phyloP scores from a whole-genome alignment of 1,140 invertebrate species.

The Brachystomella parvula region DNA sequence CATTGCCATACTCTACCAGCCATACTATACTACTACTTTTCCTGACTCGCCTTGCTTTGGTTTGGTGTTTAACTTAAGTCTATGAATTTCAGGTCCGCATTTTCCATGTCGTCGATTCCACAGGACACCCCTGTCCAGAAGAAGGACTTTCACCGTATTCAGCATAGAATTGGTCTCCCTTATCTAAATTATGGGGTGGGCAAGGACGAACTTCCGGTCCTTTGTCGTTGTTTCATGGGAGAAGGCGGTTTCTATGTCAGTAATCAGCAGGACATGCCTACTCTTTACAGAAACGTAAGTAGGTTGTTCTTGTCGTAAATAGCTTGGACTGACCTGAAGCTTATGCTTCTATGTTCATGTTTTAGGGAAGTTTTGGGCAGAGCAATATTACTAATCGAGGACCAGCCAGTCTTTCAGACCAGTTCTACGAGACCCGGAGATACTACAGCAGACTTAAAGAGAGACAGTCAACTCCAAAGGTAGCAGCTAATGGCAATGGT shows the following conservation, averaged over 20 bases:
- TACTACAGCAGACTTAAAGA: constrained; percentile 15
- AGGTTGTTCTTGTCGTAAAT: neutral
- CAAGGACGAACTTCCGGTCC: neutral
- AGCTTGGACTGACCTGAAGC: neutral
- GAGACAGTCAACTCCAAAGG: constrained; percentile 3
- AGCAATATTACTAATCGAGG: constrained; percentile 24
- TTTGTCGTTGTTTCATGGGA: neutral
- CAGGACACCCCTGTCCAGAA: neutral
- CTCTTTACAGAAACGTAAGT: constrained; percentile 35
- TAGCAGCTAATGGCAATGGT: neutral
- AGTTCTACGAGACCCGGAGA: neutral
- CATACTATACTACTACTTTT: too few species aligned
- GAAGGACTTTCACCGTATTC: neutral
- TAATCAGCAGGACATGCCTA: constrained; percentile 25
- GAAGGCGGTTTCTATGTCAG: neutral
- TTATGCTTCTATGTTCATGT: constrained; percentile 8
- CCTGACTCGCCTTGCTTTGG: too few species aligned
- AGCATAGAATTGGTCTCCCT: constrained; percentile 5
- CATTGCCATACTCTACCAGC: too few species aligned
- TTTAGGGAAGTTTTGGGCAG: constrained; percentile 23
- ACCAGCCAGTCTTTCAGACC: constrained; percentile 10
- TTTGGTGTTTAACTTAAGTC: too few species aligned
- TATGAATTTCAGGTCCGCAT: too few species aligned
- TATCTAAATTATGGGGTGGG: constrained; percentile 11
- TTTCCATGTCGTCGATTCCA: too few species aligned